These are phyloP conservation scores for Megalops atlanticus DNA, from an alignment of 2,113 vertebrate genomes.

Conservation along the genomic window DNA sequence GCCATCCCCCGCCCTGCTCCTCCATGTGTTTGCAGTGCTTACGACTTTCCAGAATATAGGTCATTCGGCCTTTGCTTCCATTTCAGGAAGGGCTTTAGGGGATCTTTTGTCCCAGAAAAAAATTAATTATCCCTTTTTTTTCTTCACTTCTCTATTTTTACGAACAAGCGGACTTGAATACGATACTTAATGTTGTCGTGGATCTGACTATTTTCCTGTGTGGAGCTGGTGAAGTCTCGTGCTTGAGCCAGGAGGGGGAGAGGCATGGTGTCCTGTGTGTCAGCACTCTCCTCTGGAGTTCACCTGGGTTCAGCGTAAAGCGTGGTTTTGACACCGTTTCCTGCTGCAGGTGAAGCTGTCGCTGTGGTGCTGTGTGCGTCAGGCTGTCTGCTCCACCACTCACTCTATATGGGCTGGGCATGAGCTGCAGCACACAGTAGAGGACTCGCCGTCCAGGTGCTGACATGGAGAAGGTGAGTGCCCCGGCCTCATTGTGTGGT, in stretches of 20 bases:
- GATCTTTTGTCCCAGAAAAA: constrained; percentile 78
- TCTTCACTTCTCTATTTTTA: constrained; percentile 69
- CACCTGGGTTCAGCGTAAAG: constrained; percentile 25
- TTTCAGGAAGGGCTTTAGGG: constrained; percentile 74
- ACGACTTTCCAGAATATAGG: constrained; percentile 63
- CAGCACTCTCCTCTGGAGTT: constrained; percentile 59
- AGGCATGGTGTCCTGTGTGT: constrained; percentile 61
- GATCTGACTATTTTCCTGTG: constrained; percentile 21
- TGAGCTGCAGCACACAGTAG: constrained; percentile 15
- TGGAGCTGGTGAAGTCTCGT: constrained; percentile 60
- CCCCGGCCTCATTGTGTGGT: constrained; percentile 3
- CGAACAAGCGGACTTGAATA: constrained; percentile 1
- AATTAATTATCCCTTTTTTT: constrained; percentile 73
- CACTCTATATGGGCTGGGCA: constrained; percentile 36
- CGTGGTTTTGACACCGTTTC: constrained; percentile 56
- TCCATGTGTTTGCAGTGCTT: constrained; percentile 42
- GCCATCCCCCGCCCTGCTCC: constrained; percentile 24
- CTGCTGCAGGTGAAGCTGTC: constrained; percentile 69
- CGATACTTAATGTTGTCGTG: too few species aligned
- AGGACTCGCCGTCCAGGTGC: constrained; percentile 36
- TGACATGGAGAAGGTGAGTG: constrained; percentile 75
- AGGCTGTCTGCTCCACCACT: constrained; percentile 47
- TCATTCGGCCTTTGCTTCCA: constrained; percentile 68
- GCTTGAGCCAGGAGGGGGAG: constrained; percentile 53
- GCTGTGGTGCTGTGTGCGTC: constrained; percentile 47